Conservation (phyloP, 2,797 vertebrate species). For the Enteromius afrohamiltoni region DNA sequence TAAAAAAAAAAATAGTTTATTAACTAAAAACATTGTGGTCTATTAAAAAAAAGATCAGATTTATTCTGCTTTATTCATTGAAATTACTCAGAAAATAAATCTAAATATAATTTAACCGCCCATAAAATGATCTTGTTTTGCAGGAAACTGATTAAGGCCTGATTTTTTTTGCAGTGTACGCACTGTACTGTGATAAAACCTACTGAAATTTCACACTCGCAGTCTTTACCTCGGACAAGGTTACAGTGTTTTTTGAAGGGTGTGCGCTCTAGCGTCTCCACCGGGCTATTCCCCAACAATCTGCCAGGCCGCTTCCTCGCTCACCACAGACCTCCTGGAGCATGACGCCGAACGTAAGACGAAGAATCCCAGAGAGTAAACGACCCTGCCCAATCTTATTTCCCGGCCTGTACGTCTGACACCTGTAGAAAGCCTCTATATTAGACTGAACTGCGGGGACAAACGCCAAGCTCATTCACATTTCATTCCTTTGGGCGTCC, state of each 20-base stretch:
- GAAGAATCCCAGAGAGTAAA: constrained; percentile 70
- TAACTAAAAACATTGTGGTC: background rate
- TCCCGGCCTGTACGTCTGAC: constrained; percentile 62
- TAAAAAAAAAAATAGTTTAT: no score
- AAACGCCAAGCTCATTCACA: constrained; percentile 57
- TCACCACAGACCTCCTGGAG: constrained; percentile 64
- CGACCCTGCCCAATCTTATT: constrained; percentile 58
- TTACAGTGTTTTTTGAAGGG: constrained; percentile 53
- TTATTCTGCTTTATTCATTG: background rate
- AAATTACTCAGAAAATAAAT: background rate
- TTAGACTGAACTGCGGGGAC: constrained; percentile 62
- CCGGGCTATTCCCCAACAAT: constrained; percentile 39
- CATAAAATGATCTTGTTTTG: background rate
- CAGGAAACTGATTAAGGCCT: background rate
- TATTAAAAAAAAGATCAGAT: background rate
- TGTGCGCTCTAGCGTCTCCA: constrained; percentile 24
- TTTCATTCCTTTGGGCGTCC: constrained; percentile 59
- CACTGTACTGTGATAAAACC: background rate
- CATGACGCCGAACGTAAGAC: constrained; percentile 65
- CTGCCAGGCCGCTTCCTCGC: constrained; percentile 57
- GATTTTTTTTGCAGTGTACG: background rate
- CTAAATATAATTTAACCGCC: background rate
- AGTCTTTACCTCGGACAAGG: constrained; percentile 44
- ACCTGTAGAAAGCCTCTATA: constrained; percentile 70
- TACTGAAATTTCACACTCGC: constrained; percentile 16